Percentiles rank a stretch among this genome's conserved stretches.
phyloP scores from a whole-genome alignment of 2,113 vertebrate species.

The Cololabis saira region DNA sequence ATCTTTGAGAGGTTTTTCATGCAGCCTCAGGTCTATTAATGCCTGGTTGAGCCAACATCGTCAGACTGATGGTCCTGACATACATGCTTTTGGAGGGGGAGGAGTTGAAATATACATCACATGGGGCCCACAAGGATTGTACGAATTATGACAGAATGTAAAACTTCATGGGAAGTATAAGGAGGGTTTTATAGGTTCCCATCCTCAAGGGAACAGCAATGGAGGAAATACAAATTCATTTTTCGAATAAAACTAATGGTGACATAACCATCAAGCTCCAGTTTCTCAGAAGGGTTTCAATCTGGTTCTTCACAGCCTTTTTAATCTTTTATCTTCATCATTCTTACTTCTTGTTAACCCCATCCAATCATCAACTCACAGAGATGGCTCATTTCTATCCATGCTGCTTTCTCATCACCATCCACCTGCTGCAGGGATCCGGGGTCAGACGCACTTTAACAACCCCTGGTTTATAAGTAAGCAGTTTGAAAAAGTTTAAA shows the following conservation, averaged over 20 bases:
- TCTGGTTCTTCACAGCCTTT: constrained; percentile 18
- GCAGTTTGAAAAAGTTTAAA: constrained; percentile 29
- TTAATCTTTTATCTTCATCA: constrained; percentile 58
- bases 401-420: constrained; percentile 40
- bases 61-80: constrained; percentile 5
- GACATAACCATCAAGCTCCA: constrained; percentile 2
- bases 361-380: constrained; percentile 54
- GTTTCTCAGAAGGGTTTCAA: constrained; percentile 18
- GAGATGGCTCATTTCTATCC: constrained; percentile 42
- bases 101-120: constrained; percentile 4
- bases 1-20: constrained; percentile 60
- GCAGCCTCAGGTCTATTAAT: constrained; percentile 39
- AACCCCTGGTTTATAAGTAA: constrained; percentile 8
- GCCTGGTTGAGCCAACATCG: constrained; percentile 17
- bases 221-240: not conserved
- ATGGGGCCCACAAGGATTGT: not conserved
- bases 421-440: constrained; percentile 38
- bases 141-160: not conserved
- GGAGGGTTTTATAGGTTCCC: not conserved
- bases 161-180: constrained; percentile 4
- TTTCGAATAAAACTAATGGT: not conserved
- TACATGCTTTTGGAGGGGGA: not conserved
- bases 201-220: not conserved
- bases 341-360: constrained; percentile 54
- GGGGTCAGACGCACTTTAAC: constrained; percentile 34